Conservation (phyloP, 2,797 vertebrate species). For the Psittacula derbiana region DNA sequence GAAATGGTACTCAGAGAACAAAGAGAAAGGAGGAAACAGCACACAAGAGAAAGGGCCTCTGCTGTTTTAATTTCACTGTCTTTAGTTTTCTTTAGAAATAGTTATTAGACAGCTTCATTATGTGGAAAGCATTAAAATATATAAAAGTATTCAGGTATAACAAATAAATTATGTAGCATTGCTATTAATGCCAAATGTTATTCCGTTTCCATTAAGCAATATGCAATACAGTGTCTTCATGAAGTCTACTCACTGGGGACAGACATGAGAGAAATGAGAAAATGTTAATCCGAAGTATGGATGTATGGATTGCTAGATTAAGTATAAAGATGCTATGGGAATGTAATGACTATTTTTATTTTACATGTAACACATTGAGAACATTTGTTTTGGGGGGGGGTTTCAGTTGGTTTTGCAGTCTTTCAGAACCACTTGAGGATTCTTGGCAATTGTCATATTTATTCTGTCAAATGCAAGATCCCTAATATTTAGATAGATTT, state of each 20-base stretch:
- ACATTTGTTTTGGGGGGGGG: background rate
- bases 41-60: background rate
- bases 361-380: background rate
- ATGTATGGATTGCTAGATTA: background rate
- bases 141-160: background rate
- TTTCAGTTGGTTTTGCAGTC: background rate
- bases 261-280: background rate
- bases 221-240: background rate
- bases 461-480: background rate
- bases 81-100: background rate
- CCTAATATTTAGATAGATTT: background rate
- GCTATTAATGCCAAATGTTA: background rate
- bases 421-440: background rate
- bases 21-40: background rate
- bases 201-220: background rate
- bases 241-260: background rate
- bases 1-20: background rate
- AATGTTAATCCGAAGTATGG: background rate
- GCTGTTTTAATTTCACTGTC: background rate
- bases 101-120: background rate
- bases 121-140: background rate
- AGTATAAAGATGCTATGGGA: background rate
- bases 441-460: background rate
- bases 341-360: background rate
- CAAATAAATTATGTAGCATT: background rate